A percentile compares a stretch with the other conserved stretches of the same genome.
phyloP scores from a whole-genome alignment of 2,113 vertebrate genomes.

The Glaucidium brasilianum region DNA sequence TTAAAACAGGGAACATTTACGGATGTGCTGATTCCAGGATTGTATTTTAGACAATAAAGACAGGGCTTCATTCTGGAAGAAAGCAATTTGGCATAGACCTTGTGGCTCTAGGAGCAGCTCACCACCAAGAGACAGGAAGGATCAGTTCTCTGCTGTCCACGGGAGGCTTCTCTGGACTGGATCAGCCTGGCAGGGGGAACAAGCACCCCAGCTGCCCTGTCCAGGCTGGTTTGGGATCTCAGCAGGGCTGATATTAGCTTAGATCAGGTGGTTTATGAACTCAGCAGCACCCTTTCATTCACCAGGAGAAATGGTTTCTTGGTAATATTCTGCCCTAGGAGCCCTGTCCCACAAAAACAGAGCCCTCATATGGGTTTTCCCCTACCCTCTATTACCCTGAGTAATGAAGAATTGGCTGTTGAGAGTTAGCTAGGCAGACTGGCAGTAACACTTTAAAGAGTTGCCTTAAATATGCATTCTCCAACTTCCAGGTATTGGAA shows the following conservation, averaged over 20 bases:
- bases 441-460: not conserved
- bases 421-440: not conserved
- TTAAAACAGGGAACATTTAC: conserved; percentile 16
- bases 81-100: not conserved
- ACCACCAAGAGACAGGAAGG: not conserved
- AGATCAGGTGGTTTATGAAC: not conserved
- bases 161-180: not conserved
- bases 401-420: not conserved
- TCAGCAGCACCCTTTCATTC: not conserved
- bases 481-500: not conserved
- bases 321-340: not conserved
- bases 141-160: not conserved
- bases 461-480: not conserved
- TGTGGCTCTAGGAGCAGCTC: not conserved
- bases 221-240: not conserved
- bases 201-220: not conserved
- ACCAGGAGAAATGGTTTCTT: not conserved
- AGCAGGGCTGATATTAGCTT: not conserved
- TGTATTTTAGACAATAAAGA: not conserved
- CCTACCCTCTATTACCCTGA: not conserved
- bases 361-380: not conserved
- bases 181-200: not conserved
- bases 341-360: not conserved
- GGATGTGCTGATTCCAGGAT: not conserved
- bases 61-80: not conserved